Conservation (phyloP, 2,797 vertebrate species). For the Pipistrellus kuhlii region DNA sequence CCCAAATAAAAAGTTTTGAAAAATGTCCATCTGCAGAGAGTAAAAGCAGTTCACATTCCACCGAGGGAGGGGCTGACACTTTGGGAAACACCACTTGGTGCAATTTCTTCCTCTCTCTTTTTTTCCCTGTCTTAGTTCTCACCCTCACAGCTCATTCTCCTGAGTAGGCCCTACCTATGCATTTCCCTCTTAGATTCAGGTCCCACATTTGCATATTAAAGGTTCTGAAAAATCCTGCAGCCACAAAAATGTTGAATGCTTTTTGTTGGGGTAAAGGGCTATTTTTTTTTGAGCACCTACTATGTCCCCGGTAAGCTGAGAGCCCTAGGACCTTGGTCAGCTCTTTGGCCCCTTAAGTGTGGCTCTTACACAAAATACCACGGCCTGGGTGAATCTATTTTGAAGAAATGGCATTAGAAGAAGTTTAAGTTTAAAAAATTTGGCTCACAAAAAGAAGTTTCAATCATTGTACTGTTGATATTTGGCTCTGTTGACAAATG, state of each 20-base stretch:
- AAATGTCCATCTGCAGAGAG: background rate
- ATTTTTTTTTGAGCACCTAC: background rate
- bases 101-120: background rate
- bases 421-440: no score
- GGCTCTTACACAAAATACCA: no score
- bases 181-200: background rate
- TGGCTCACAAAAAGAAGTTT: no score
- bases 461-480: no score
- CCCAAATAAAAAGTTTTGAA: constrained; percentile 7
- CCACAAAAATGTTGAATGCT: background rate
- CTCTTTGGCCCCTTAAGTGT: no score
- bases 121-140: background rate
- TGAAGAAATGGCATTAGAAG: no score
- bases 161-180: background rate
- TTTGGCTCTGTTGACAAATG: no score
- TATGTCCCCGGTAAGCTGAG: background rate
- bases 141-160: background rate
- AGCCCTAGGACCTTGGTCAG: background rate
- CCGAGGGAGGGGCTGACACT: background rate
- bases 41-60: background rate
- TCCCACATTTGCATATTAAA: background rate
- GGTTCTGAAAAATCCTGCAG: constrained; percentile 22
- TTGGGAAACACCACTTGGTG: background rate
- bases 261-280: background rate
- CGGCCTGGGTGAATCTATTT: no score